These are phyloP conservation scores for Plagodis pulveraria DNA, from an alignment of 2,888 invertebrate genomes.

Conservation along the genomic window DNA sequence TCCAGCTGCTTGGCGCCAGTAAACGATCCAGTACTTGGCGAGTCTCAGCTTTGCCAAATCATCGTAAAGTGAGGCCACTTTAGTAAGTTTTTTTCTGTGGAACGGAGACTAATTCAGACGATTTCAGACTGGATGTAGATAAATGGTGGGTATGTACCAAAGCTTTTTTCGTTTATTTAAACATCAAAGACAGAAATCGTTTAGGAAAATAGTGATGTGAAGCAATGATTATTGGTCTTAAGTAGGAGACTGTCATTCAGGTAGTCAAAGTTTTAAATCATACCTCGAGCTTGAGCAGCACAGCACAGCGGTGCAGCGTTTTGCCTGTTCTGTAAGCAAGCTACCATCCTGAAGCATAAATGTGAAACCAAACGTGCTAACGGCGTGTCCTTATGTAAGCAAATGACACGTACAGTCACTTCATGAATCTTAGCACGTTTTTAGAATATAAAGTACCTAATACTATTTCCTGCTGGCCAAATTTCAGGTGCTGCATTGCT, in stretches of 20 bases:
- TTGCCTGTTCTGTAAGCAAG: too few relatives aligned
- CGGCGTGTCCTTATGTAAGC: too few relatives aligned
- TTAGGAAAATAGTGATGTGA: neutral
- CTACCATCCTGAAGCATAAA: too few relatives aligned
- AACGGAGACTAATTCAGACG: constrained; percentile 44
- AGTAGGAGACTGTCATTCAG: neutral
- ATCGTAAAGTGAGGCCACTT: constrained; percentile 45
- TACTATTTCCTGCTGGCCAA: too few relatives aligned
- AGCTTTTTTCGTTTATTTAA: constrained; percentile 44
- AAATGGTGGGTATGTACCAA: constrained; percentile 34
- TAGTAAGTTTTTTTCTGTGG: constrained; percentile 38
- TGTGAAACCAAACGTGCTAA: too few relatives aligned
- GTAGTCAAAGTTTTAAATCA: too few relatives aligned
- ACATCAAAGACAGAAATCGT: constrained; percentile 21
- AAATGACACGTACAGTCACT: too few relatives aligned
- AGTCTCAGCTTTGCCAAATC: constrained; percentile 53
- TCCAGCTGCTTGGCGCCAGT: constrained; percentile 38
- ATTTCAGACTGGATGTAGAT: constrained; percentile 50
- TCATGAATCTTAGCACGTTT: too few relatives aligned
- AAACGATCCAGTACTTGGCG: constrained; percentile 38
- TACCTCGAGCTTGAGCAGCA: too few relatives aligned
- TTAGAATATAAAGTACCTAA: too few relatives aligned
- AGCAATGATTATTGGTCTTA: neutral
- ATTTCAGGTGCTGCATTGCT: too few relatives aligned
- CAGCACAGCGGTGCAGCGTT: too few relatives aligned